phyloP scores from a whole-genome alignment of 1,140 invertebrate species.

The Drosophila cardini region DNA sequence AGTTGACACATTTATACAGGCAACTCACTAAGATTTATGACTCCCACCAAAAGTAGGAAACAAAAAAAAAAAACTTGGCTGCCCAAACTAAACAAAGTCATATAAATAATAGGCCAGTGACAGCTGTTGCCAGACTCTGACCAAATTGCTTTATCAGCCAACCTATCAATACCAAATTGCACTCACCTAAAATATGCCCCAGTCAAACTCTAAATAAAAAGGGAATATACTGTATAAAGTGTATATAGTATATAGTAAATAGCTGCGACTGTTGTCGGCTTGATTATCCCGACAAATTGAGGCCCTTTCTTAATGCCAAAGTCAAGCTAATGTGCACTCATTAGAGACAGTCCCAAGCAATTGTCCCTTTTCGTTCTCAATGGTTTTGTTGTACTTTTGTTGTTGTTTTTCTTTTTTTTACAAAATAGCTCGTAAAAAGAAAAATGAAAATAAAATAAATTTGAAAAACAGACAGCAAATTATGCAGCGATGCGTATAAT shows the following conservation, averaged over 20 bases:
- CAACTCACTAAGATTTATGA: constrained; percentile 38
- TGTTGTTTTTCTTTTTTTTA: constrained; percentile 15
- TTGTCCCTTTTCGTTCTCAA: constrained; percentile 28
- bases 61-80: constrained; percentile 17
- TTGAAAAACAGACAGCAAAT: constrained; percentile 62
- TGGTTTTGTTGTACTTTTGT: background rate
- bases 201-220: background rate
- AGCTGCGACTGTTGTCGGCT: constrained; percentile 44
- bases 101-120: constrained; percentile 55
- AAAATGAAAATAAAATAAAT: constrained; percentile 57
- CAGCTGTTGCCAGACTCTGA: constrained; percentile 55
- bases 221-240: background rate
- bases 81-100: constrained; percentile 49
- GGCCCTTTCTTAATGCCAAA: constrained; percentile 43
- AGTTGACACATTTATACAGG: constrained; percentile 55
- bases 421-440: constrained; percentile 37
- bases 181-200: constrained; percentile 66
- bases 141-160: constrained; percentile 51
- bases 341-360: constrained; percentile 50
- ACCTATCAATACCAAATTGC: constrained; percentile 77
- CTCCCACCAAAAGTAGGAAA: constrained; percentile 8
- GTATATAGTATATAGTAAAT: constrained; percentile 9
- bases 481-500: constrained; percentile 79
- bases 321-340: constrained; percentile 70
- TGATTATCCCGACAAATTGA: constrained; percentile 71